Conservation (phyloP, 2,797 vertebrate species). For the Aplochiton taeniatus region DNA sequence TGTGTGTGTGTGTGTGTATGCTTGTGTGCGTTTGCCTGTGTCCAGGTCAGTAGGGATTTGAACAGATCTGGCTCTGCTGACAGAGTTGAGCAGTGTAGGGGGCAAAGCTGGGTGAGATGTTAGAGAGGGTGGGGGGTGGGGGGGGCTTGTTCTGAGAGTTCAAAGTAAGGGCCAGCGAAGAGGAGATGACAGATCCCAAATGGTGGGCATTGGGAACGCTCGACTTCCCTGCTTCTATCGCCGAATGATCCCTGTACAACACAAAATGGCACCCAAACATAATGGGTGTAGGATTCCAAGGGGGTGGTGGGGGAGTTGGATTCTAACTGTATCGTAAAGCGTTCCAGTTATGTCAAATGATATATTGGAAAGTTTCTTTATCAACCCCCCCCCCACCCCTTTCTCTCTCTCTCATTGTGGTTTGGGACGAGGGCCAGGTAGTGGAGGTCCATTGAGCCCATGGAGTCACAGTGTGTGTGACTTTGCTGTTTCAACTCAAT, state of each 20-base stretch:
- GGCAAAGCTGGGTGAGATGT: conserved; percentile 39
- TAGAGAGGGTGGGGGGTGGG: not conserved
- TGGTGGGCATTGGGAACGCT: conserved; percentile 45
- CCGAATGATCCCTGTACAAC: conserved; percentile 41
- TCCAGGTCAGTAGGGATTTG: conserved; percentile 34
- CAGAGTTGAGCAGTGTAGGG: conserved; percentile 38
- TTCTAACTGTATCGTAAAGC: no score
- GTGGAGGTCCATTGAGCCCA: no score
- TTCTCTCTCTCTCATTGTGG: no score
- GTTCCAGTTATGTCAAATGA: no score
- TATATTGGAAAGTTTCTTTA: no score
- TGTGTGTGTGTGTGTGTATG: conserved; percentile 16
- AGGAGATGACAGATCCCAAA: conserved; percentile 61
- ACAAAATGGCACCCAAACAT: conserved; percentile 37
- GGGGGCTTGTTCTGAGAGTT: conserved; percentile 14
- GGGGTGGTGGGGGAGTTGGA: not conserved
- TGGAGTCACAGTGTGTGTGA: no score
- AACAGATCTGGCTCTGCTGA: conserved; percentile 46
- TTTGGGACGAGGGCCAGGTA: no score
- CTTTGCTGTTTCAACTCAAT: conserved; percentile 61
- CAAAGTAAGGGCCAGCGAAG: conserved; percentile 52
- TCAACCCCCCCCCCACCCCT: no score
- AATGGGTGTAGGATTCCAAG: conserved; percentile 1
- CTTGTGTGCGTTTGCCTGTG: not conserved
- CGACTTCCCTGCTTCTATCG: conserved; percentile 56